Base-by-base conservation (phyloP, 2,797 vertebrate genomes). In the Potorous gilbertii region DNA sequence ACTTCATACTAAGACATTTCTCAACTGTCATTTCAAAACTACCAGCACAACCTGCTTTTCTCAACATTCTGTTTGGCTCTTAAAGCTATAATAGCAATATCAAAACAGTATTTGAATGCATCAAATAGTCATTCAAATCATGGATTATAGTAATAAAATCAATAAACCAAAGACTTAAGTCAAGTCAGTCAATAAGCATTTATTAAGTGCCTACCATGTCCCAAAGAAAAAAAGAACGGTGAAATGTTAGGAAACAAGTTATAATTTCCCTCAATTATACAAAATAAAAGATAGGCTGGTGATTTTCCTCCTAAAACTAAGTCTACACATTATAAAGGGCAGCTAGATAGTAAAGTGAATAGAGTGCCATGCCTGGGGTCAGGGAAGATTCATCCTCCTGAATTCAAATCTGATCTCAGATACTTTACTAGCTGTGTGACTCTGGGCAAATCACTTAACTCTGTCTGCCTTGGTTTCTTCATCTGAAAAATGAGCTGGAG, bases 241-340 rank as follows among this genome's bases (percentile, higher is more conserved):
- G 74, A 50, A 87, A 87, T 87, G 11, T 87, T 87, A 87, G 74
- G 94, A 94, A 74, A 94, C 29, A 93, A 96, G 81, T 59, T 34
- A 90, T 93, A 89, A 57, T 90, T 34, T 96, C 96, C 74, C 90
- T 92, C 96, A 54, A 11, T 93, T 34, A 54, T 57, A 74, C 24
- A 93, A 96, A 95, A 5, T 21, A 55, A 96, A 94, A 95, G 28
- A 40, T 95, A 91, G 34, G 95, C 55, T 95, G 90, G 40, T 92
- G 55, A 28, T 92, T 95, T 92, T 94, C 57, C 93, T 96, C 59
- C 56, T 96, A 92, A 95, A 56, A 66, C 90, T 29, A 97, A 93
- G 14, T 66, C 92, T 95, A 89, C 18, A 24, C n/a, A 21, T 74
- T 74, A 21, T 81, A 40, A 81, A 81, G n/a, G 66, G 18, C 31